phyloP scores from a whole-genome alignment of 2,113 vertebrate species.

The Zosterops hypoxanthus region DNA sequence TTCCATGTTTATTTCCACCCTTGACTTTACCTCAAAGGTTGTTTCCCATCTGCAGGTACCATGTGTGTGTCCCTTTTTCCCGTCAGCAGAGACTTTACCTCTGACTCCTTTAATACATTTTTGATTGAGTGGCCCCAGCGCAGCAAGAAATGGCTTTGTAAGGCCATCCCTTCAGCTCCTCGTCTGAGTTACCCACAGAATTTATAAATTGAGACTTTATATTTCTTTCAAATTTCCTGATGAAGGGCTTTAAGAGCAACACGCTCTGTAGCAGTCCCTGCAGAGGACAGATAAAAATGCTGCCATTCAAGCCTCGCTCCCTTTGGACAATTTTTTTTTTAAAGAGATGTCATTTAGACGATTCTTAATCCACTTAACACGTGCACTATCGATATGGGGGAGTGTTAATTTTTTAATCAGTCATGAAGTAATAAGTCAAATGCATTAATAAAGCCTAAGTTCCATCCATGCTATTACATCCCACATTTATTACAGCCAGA shows the following conservation, averaged over 20 bases:
- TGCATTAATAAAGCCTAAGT: constrained; percentile 42
- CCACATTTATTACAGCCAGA: constrained; percentile 38
- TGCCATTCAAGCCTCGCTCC: constrained; percentile 9
- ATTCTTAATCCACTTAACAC: constrained; percentile 46
- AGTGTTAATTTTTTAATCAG: constrained; percentile 66
- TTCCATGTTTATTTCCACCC: not conserved
- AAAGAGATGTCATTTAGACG: constrained; percentile 19
- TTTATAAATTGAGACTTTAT: not conserved
- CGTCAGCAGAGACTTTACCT: not conserved
- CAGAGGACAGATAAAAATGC: constrained; percentile 41
- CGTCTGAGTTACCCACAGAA: not conserved
- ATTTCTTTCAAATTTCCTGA: not conserved
- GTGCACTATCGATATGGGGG: constrained; percentile 5
- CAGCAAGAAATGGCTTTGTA: not conserved
- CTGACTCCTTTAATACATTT: not conserved
- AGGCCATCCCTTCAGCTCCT: not conserved
- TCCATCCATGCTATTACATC: constrained; percentile 41
- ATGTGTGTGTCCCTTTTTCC: not conserved
- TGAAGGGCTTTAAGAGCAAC: not conserved
- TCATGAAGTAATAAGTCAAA: constrained; percentile 43
- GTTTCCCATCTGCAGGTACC: not conserved
- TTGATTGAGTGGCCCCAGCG: not conserved
- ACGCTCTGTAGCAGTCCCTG: not conserved
- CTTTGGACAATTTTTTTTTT: constrained; percentile 29
- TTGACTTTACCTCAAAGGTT: not conserved